A percentile compares a stretch with the other conserved stretches of the same genome.
These are phyloP conservation scores for Datnioides undecimradiatus DNA, from an alignment of 2,113 vertebrate species.

Conservation along the genomic window DNA sequence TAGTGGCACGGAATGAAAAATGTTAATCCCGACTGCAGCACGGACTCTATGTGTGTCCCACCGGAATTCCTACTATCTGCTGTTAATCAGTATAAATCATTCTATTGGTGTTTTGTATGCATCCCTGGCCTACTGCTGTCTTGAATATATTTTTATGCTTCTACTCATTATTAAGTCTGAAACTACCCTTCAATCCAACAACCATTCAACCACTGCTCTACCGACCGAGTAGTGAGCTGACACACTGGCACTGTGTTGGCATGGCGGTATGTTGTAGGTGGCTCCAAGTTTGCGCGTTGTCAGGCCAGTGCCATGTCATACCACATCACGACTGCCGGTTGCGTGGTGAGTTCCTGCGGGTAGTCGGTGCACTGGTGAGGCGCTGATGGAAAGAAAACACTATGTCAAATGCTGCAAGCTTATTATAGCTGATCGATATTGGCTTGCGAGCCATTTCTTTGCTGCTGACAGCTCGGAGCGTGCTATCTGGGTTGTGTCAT, in stretches of 20 bases:
- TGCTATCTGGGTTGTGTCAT: constrained; percentile 69
- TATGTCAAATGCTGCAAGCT: constrained; percentile 63
- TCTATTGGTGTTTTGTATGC: constrained; percentile 1
- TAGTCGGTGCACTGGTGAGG: constrained; percentile 8
- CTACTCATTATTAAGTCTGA: constrained; percentile 41
- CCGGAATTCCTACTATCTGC: not conserved
- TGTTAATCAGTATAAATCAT: constrained; percentile 19
- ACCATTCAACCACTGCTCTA: not conserved
- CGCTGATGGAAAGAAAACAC: constrained; percentile 54
- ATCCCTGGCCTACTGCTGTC: not conserved
- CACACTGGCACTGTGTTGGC: constrained; percentile 12
- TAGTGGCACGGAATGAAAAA: too few species aligned
- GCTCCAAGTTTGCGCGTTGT: constrained; percentile 7
- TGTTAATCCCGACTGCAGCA: too few species aligned
- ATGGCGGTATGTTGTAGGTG: constrained; percentile 4
- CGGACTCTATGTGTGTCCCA: not conserved
- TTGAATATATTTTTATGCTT: constrained; percentile 26
- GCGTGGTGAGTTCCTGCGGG: constrained; percentile 1
- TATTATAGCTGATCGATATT: constrained; percentile 78
- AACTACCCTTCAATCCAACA: constrained; percentile 6
- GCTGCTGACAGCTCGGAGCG: constrained; percentile 64
- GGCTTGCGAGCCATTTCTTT: constrained; percentile 54
- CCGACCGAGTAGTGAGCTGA: constrained; percentile 17
- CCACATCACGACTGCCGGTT: constrained; percentile 10
- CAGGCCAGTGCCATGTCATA: constrained; percentile 9